Evolutionary conservation across 2,113 vertebrate species (phyloP), one percentile per base, ranked within the genome.

Genomic region (Coreoperca whiteheadi): DNA sequence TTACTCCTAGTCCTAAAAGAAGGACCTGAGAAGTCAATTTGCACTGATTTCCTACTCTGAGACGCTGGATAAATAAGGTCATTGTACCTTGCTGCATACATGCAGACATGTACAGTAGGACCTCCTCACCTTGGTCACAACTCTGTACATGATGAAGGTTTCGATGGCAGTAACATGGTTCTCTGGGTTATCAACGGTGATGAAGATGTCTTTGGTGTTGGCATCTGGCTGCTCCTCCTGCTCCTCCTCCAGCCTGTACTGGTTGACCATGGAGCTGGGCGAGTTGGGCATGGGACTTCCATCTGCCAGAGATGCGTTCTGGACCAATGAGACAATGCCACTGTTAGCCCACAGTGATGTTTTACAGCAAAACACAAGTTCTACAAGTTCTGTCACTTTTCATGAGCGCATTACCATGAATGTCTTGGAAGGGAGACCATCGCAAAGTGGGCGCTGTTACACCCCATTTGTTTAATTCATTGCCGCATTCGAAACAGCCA

Each of bases 141-240:
- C 96, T 86, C 97, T 95, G 83, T 99, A 99, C 11, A 96, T 97
- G 87, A 99, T 96, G 82, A 98, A 99, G 2, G 98, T 99, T 93
- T 99, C 98, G n/a, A 99, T 97, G 79, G 98, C 95, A 14, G 98
- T 98, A 78, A 99, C 94, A 1, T 98, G 96, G 90, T 97, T 98
- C 95, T 99, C 98, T 2, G 98, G 98, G 69, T 97, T 95, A 89
- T 99, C 98, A 0, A 99, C 98, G 0, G 95, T 96, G 91, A 99
- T 92, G 87, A 99, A 97, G 89, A 99, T 86, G 94, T 99, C 98
- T 94, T 95, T 97, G 85, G 92, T 57, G 75, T 96, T 92, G 76
- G 94, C 95, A 0, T 78, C 87, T 20, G 86, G 88, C 50, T 95
- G 96, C 84, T 96, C 96, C 77, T 97, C 87, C 8, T 94, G 93